Evolutionary conservation across 23 tunicate species (phyloP).

Genomic region (Clavelina lepadiformis): DNA sequence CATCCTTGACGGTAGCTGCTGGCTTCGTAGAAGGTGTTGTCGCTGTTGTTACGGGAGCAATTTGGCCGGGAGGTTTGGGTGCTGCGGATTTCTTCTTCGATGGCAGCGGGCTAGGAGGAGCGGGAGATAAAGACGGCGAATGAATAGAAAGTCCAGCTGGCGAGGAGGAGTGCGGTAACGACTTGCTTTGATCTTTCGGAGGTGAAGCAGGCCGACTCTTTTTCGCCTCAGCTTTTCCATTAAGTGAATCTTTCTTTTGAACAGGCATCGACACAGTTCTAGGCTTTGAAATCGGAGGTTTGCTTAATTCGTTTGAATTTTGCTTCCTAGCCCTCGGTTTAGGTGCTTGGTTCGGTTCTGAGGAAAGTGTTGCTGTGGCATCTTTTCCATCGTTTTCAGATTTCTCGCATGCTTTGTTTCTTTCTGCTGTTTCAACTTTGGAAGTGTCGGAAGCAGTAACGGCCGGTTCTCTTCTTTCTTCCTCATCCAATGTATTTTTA

Average conservation of each 20-base stretch:
- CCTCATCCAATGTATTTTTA: not conserved
- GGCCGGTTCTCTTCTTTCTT: not conserved
- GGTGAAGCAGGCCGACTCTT: slow-evolving; percentile 6
- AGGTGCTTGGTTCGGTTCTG: not conserved
- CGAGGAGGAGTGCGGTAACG: not conserved
- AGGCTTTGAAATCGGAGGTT: not conserved
- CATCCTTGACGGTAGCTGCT: slow-evolving; percentile 1
- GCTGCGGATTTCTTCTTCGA: slow-evolving; percentile 30
- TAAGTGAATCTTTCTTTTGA: not conserved
- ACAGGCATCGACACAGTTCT: slow-evolving; percentile 4
- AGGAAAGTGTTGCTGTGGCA: too few species aligned
- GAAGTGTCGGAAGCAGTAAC: not conserved
- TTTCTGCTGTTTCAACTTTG: not conserved
- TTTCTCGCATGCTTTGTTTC: not conserved
- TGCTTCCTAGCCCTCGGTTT: not conserved
- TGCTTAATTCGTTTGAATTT: not conserved
- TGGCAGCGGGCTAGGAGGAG: not conserved
- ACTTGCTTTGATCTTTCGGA: slow-evolving; percentile 1
- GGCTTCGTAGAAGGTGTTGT: slow-evolving; percentile 24
- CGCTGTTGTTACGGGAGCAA: not conserved
- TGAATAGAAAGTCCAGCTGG: not conserved
- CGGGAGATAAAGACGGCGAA: not conserved
- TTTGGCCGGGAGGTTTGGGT: slow-evolving; percentile 35
- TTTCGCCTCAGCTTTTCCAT: not conserved
- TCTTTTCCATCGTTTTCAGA: not conserved